Evolutionary conservation across 2,113 vertebrate species (phyloP), one percentile per base, ranked within the genome.

Genomic region (Sebastes fasciatus): DNA sequence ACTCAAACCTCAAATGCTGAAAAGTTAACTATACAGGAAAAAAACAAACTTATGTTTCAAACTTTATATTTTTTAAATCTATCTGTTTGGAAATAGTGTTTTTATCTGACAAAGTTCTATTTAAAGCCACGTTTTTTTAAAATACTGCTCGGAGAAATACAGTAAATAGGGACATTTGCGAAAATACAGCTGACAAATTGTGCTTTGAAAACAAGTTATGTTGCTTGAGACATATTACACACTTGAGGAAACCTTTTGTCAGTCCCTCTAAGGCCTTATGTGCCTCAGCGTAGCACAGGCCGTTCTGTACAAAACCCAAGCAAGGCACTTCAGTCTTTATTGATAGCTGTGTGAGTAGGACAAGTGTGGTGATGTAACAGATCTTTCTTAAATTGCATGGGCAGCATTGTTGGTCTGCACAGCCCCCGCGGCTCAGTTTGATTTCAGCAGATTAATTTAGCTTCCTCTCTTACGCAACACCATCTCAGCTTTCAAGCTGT

Each of bases 361-460:
- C 72, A 75, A 84, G 80, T 51, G 62, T 48, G 73, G 84, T 94
- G 91, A 94, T 92, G 92, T 92, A 94, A 94, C 80, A 80, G 76
- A 90, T 88, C 84, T 90, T 89, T 87, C 89, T 89, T 92, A 83
- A 93, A 91, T 89, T 87, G 88, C 90, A 90, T 66, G 70, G 67
- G 84, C 85, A 86, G 90, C 90, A 91, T 94, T 94, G 91, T 92
- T 86, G 88, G 82, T 88, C 81, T 87, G 86, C 76, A 91, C 87
- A 78, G 63, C 62, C 88, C 90, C 88, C 1, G 55, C 80, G 89
- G 92, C 87, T 85, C 77, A 88, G 89, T 94, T 93, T 91, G 91
- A 94, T 89, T 94, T 85, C 82, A 84, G 88, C 82, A 92, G 87
- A 93, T 93, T 92, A 64, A 93, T 93, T 93, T 93, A 91, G 93